Evolutionary conservation across 2,888 invertebrate species (phyloP).

Genomic region (Himalopsyche anomala): DNA sequence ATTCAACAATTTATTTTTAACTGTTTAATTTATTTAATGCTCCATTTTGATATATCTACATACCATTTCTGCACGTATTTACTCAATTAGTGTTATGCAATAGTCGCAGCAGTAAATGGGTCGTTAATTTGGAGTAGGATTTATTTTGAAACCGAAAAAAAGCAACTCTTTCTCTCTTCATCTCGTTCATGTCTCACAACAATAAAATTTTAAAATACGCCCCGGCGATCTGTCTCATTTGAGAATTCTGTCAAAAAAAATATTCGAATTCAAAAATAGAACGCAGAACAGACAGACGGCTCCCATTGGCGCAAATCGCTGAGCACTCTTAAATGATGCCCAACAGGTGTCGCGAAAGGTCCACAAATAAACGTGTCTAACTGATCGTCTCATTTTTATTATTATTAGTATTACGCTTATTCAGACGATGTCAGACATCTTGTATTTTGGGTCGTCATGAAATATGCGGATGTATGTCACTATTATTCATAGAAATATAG

Average conservation of each 20-base stretch:
- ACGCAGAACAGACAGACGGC: conserved; percentile 48
- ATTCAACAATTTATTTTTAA: too few species aligned
- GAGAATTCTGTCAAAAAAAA: conserved; percentile 59
- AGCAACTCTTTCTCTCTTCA: background rate
- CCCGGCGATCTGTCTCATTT: conserved; percentile 50
- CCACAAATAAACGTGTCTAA: conserved; percentile 58
- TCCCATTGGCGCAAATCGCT: conserved; percentile 54
- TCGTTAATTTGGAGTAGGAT: background rate
- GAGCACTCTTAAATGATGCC: conserved; percentile 62
- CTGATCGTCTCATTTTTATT: conserved; percentile 45
- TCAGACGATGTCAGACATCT: conserved; percentile 41
- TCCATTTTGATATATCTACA: background rate
- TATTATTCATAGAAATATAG: conserved; percentile 12
- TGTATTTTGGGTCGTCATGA: conserved; percentile 44
- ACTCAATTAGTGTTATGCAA: conserved; percentile 19
- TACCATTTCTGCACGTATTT: background rate
- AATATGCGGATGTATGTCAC: conserved; percentile 51
- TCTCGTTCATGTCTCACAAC: conserved; percentile 22
- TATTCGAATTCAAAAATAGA: conserved; percentile 59
- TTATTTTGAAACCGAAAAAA: conserved; percentile 21
- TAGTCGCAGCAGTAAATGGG: conserved; percentile 13
- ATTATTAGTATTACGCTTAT: conserved; percentile 57
- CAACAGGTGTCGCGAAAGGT: conserved; percentile 62
- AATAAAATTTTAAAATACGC: conserved; percentile 40
- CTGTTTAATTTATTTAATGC: too few species aligned